Evolutionary conservation across 2,888 invertebrate species (phyloP).

Genomic region (Chrysolina americana): DNA sequence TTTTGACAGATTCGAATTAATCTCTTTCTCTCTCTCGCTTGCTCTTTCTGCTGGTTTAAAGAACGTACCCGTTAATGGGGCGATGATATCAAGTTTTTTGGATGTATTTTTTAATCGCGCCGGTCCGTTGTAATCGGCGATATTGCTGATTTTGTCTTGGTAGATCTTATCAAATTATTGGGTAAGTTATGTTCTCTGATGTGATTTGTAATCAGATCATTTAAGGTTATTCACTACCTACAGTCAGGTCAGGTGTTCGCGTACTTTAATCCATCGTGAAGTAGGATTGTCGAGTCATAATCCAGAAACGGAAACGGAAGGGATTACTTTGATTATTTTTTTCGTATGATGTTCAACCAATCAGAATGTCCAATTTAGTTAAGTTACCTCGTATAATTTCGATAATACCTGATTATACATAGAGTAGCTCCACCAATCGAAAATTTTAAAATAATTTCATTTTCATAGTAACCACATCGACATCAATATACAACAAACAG

Average conservation of each 20-base stretch:
- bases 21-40: conserved; percentile 11
- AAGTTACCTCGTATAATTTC: too few species aligned
- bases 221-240: background rate
- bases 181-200: background rate
- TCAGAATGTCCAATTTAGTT: too few species aligned
- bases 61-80: conserved; percentile 5
- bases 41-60: background rate
- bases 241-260: too few species aligned
- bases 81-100: conserved; percentile 4
- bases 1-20: conserved; percentile 31
- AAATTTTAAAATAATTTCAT: too few species aligned
- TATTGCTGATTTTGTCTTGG: conserved; percentile 3
- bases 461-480: too few species aligned
- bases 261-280: too few species aligned
- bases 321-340: background rate
- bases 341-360: too few species aligned
- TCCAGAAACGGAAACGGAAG: background rate
- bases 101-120: conserved; percentile 7
- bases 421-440: too few species aligned
- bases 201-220: background rate
- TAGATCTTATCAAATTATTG: background rate
- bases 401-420: too few species aligned
- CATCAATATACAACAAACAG: too few species aligned
- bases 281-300: too few species aligned
- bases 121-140: background rate